Percentiles rank a stretch among this genome's conserved stretches.
phyloP scores from a whole-genome alignment of 2,888 invertebrate genomes.

The Cryptosula pallasiana region DNA sequence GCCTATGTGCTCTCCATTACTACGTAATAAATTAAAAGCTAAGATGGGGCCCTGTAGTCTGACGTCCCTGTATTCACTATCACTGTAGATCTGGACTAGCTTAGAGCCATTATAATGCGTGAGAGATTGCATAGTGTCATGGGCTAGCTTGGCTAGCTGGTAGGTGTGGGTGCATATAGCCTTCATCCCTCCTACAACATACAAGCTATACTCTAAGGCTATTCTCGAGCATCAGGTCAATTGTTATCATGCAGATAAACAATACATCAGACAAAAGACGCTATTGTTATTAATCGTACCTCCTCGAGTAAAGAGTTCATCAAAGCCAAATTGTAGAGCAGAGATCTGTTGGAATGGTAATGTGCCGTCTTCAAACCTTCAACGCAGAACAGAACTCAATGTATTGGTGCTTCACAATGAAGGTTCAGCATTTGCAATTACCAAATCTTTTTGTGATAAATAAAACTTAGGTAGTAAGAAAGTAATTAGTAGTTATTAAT shows the following conservation, averaged over 20 bases:
- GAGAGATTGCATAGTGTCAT: constrained; percentile 61
- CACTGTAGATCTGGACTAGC: constrained; percentile 67
- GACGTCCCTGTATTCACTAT: constrained; percentile 52
- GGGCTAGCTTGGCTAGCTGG: constrained; percentile 65
- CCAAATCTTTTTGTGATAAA: no score
- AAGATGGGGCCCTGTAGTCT: constrained; percentile 76
- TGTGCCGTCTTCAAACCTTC: constrained; percentile 91
- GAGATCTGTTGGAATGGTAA: constrained; percentile 78
- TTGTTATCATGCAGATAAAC: not conserved
- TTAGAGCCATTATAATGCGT: constrained; percentile 69
- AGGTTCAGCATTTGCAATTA: no score
- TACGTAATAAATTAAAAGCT: constrained; percentile 77
- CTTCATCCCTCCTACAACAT: constrained; percentile 43
- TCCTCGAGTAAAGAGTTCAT: constrained; percentile 39
- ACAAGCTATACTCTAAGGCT: no score
- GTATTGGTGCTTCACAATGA: no score
- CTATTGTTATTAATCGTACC: no score
- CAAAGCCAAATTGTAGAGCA: constrained; percentile 76
- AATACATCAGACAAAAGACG: no score
- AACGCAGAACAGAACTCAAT: no score
- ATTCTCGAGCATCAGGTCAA: not conserved
- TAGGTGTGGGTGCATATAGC: constrained; percentile 66
- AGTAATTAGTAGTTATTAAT: no score
- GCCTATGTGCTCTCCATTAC: constrained; percentile 75
- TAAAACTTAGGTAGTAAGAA: no score